Percentiles rank a stretch among this genome's conserved stretches.
phyloP scores from a whole-genome alignment of 1,140 invertebrate species.

The Brachionus asplanchnoidis region DNA sequence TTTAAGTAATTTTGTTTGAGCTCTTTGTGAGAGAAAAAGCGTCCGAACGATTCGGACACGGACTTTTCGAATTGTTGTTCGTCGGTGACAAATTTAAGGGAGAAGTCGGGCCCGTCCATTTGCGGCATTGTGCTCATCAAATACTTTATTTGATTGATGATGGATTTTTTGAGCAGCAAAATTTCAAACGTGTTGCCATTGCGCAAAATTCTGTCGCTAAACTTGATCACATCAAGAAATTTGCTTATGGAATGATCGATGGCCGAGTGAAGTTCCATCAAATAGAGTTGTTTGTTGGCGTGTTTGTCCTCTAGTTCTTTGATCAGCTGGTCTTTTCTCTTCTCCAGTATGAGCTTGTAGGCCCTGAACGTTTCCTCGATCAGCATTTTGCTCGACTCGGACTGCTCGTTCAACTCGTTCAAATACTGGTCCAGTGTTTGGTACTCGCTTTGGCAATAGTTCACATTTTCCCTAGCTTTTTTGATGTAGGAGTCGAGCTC shows the following conservation, averaged over 20 bases:
- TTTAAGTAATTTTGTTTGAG: slow-evolving; percentile 27
- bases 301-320: slow-evolving; percentile 73
- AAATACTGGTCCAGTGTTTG: slow-evolving; percentile 70
- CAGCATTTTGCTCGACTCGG: slow-evolving; percentile 74
- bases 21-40: slow-evolving; percentile 34
- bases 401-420: slow-evolving; percentile 76
- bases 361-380: slow-evolving; percentile 74
- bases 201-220: slow-evolving; percentile 70
- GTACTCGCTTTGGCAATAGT: slow-evolving; percentile 64
- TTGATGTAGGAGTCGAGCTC: slow-evolving; percentile 68
- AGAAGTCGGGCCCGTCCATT: slow-evolving; percentile 66
- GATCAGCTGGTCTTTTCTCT: slow-evolving; percentile 67
- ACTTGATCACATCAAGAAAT: slow-evolving; percentile 77
- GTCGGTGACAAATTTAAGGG: slow-evolving; percentile 75
- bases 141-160: slow-evolving; percentile 68
- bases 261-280: slow-evolving; percentile 76
- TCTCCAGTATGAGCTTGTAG: slow-evolving; percentile 75
- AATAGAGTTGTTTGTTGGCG: slow-evolving; percentile 73
- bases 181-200: slow-evolving; percentile 76
- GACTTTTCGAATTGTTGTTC: slow-evolving; percentile 69
- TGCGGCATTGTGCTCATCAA: slow-evolving; percentile 74
- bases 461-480: slow-evolving; percentile 66
- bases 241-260: slow-evolving; percentile 73
- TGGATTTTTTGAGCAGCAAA: slow-evolving; percentile 70
- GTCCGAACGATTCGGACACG: slow-evolving; percentile 52